phyloP scores from a whole-genome alignment of 2,797 vertebrate genomes.

The Labroides dimidiatus region DNA sequence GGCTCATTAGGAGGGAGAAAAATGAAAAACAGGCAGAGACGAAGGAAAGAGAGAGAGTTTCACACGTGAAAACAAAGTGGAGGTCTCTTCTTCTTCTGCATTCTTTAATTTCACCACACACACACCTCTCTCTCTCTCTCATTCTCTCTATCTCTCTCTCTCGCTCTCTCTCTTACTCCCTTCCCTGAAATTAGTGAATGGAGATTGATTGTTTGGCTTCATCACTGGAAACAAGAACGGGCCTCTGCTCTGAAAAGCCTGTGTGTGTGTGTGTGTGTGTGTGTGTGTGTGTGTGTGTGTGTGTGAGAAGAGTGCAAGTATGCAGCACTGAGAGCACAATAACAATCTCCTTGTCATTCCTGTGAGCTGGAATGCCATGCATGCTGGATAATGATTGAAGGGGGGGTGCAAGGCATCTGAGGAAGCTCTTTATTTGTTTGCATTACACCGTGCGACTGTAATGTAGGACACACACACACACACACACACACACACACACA shows the following conservation, averaged over 20 bases:
- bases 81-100: conserved; percentile 4
- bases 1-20: conserved; percentile 49
- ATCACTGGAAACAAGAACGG: conserved; percentile 70
- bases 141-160: conserved; percentile 11
- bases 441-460: conserved; percentile 70
- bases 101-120: conserved; percentile 1
- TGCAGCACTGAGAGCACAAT: conserved; percentile 80
- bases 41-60: conserved; percentile 60
- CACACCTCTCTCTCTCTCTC: no score
- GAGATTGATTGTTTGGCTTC: conserved; percentile 79
- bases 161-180: conserved; percentile 21
- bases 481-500: conserved; percentile 42
- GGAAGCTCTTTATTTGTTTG: conserved; percentile 83
- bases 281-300: conserved; percentile 27
- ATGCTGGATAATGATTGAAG: conserved; percentile 82
- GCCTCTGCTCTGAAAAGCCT: conserved; percentile 75
- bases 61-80: conserved; percentile 31
- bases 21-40: conserved; percentile 27
- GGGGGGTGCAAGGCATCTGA: conserved; percentile 69
- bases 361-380: conserved; percentile 83
- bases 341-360: conserved; percentile 85
- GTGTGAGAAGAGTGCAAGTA: conserved; percentile 74
- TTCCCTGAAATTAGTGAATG: conserved; percentile 70
- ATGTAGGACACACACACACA: conserved; percentile 73
- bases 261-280: conserved; percentile 47